Base-by-base conservation (phyloP, 2,888 invertebrate species). In the Pogonocherus hispidulus region DNA sequence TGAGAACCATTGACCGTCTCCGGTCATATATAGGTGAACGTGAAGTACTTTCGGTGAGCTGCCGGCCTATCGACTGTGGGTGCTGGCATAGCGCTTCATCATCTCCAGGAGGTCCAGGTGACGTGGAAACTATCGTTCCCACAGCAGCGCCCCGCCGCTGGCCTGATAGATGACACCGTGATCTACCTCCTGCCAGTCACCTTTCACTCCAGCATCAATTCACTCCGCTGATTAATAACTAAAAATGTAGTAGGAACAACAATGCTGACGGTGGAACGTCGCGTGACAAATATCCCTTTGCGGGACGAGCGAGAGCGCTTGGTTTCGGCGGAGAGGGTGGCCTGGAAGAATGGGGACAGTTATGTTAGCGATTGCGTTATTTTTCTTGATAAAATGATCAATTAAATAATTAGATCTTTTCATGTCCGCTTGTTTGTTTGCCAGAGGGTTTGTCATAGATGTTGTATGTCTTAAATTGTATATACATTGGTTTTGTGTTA, bases 61-160 rank as follows among this genome's bases (percentile, higher is more conserved):
- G 77, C 77, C 71, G 76, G 75, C 76, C 75, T 74, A 52, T 8
- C 8, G 32, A 76, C 77, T 76, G 79, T 79, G 78, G 77, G 78
- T 81, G 80, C 35, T 41, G 60, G 60, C 68, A 52, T 55, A 65
- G 69, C 32, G 65, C 65, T 71, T 63, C 77, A 80, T 80, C 80
- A 81, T 79, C 83, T 70, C 76, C 82, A 76, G 82, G 82, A 79
- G 80, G 82, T 81, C 83, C 83, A 83, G 82, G 82, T 83, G 82
- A 80, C 78, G 80, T 77, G 81, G 79, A 80, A 78, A 79, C 78
- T 78, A 78, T 76, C 75, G 76, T 80, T 82, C 83, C 80, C 81
- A 81, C 80, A 81, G 79, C 80, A 81, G 79, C 82, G 27, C 81
- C 74, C 62, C 49, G 62, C 62, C 62, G 62, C 51, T 79, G 71